phyloP scores from a whole-genome alignment of 2,888 invertebrate species.

The Molorchus minor region DNA sequence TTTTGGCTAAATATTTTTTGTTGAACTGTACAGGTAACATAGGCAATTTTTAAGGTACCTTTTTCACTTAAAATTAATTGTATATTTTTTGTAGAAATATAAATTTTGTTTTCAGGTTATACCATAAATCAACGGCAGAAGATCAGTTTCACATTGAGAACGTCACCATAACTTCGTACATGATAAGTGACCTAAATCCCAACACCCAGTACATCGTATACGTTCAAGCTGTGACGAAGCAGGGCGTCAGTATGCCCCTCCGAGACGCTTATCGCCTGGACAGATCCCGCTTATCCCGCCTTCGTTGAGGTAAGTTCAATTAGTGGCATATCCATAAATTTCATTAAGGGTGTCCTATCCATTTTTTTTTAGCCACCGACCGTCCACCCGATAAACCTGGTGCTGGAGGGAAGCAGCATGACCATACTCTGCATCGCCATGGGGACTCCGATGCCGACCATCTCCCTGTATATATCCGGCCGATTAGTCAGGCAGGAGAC shows the following conservation, averaged over 20 bases:
- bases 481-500: slow-evolving; percentile 82
- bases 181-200: slow-evolving; percentile 75
- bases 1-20: no score
- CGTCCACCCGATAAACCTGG: slow-evolving; percentile 82
- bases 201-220: slow-evolving; percentile 86
- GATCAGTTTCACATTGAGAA: slow-evolving; percentile 70
- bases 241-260: slow-evolving; percentile 80
- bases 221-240: slow-evolving; percentile 74
- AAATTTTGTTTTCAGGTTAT: slow-evolving; percentile 68
- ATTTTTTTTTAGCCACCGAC: slow-evolving; percentile 73
- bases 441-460: slow-evolving; percentile 86
- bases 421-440: slow-evolving; percentile 85
- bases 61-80: no score
- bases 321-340: no score
- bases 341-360: slow-evolving; percentile 20
- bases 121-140: slow-evolving; percentile 74
- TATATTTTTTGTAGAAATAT: no score
- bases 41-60: no score
- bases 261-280: slow-evolving; percentile 86
- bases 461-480: slow-evolving; percentile 82
- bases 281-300: slow-evolving; percentile 86
- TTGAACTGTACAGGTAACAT: no score
- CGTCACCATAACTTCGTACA: slow-evolving; percentile 76
- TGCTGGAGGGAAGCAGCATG: slow-evolving; percentile 87
- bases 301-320: slow-evolving; percentile 83